Evolutionary conservation across 1,140 invertebrate genomes (phyloP).

Genomic region (Brachionus plicatilis): DNA sequence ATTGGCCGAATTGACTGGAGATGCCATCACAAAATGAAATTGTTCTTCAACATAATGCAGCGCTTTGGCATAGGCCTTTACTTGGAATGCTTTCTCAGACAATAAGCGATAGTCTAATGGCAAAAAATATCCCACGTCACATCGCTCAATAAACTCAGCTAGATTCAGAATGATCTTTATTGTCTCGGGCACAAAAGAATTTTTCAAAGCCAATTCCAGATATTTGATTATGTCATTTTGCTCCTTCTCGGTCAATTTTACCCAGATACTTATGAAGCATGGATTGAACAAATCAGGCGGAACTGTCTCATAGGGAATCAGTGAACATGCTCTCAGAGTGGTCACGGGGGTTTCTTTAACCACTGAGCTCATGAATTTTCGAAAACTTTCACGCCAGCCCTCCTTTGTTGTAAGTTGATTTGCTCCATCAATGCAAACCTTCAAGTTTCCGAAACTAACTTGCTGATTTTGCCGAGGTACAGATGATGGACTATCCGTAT

Average conservation of each 20-base stretch:
- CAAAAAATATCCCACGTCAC: conserved; percentile 63
- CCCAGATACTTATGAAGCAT: conserved; percentile 98
- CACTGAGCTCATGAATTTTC: conserved; percentile 29
- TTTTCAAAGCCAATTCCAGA: conserved; percentile 74
- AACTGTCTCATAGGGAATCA: conserved; percentile 43
- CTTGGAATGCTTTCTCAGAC: conserved; percentile 60
- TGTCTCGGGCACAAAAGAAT: conserved; percentile 87
- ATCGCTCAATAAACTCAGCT: conserved; percentile 99
- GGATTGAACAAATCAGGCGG: conserved; percentile 88
- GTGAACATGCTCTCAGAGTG: neutral
- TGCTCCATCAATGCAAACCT: conserved; percentile 32
- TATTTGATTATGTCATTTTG: conserved; percentile 79
- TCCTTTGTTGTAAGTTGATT: conserved; percentile 19
- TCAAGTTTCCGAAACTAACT: conserved; percentile 62
- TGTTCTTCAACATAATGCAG: conserved; percentile 98
- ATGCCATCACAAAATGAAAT: conserved; percentile 62
- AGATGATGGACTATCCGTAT: neutral
- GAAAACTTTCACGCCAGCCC: conserved; percentile 13
- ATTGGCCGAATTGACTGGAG: neutral
- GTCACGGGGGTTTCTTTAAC: conserved; percentile 13
- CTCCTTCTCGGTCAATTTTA: conserved; percentile 74
- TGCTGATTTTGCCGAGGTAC: neutral
- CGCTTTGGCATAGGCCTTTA: conserved; percentile 86
- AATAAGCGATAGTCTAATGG: conserved; percentile 77
- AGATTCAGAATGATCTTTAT: conserved; percentile 95